A percentile compares a stretch with the other conserved stretches of the same genome.
Conservation (phyloP, 2,888 invertebrate species). For the Isotomurus palustris region DNA sequence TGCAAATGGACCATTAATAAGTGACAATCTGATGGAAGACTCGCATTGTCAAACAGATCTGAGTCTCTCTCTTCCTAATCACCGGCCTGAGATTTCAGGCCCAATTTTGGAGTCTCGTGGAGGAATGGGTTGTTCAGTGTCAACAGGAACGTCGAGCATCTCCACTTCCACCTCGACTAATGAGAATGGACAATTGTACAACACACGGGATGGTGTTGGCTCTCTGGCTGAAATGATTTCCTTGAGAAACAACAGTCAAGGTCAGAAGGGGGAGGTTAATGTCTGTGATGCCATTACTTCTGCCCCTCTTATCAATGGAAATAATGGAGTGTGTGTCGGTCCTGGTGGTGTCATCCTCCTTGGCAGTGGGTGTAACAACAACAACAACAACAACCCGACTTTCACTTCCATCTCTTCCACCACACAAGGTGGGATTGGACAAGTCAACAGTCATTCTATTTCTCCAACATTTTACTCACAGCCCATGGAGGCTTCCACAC, state of each 20-base stretch:
- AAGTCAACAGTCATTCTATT: background rate
- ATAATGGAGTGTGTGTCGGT: slow-evolving; percentile 1
- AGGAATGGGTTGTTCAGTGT: slow-evolving; percentile 3
- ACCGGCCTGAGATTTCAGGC: slow-evolving; percentile 3
- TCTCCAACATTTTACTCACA: slow-evolving; percentile 22
- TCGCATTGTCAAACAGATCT: slow-evolving; percentile 40
- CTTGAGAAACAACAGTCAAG: slow-evolving; percentile 7
- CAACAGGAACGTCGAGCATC: slow-evolving; percentile 11
- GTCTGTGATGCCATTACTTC: slow-evolving; percentile 15
- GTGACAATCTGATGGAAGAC: slow-evolving; percentile 38
- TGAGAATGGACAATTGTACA: background rate
- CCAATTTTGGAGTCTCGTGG: background rate
- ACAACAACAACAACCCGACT: too few species aligned
- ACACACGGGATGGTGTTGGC: background rate
- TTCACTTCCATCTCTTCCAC: slow-evolving; percentile 14
- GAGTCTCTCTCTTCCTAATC: slow-evolving; percentile 20
- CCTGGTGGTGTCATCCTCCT: background rate
- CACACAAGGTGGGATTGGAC: slow-evolving; percentile 8
- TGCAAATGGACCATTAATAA: slow-evolving; percentile 32
- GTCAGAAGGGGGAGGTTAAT: slow-evolving; percentile 6
- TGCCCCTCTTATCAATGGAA: slow-evolving; percentile 20
- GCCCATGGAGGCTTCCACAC: slow-evolving; percentile 44
- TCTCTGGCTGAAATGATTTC: slow-evolving; percentile 7
- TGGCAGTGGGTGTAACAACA: background rate
- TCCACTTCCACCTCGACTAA: slow-evolving; percentile 16